A percentile compares a stretch with the other conserved stretches of the same genome.
Evolutionary conservation across 2,797 vertebrate genomes (phyloP).

Genomic region (Echeneis naucrates): DNA sequence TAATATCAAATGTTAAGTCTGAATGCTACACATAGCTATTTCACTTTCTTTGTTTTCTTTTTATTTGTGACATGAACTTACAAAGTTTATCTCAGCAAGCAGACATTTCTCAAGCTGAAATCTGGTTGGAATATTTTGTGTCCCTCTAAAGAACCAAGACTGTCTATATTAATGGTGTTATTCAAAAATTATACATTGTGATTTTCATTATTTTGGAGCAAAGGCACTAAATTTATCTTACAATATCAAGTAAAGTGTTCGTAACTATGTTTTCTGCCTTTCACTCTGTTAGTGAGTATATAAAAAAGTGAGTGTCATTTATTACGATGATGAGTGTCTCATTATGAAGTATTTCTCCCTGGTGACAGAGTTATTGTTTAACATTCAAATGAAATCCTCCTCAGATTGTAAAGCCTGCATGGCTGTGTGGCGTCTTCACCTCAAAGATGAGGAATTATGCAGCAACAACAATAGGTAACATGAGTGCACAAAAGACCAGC

Average conservation of each 20-base stretch:
- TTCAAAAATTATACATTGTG: background rate
- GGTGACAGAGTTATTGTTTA: constrained; percentile 1
- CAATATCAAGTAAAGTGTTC: background rate
- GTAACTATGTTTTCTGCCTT: background rate
- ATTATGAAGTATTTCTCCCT: background rate
- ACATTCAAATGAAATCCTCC: constrained; percentile 6
- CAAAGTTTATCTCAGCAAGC: background rate
- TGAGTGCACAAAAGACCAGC: background rate
- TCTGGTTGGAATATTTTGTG: background rate
- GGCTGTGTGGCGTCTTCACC: background rate
- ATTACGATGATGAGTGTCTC: constrained; percentile 7
- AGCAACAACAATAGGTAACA: background rate
- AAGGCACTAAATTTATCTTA: background rate
- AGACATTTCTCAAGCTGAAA: background rate
- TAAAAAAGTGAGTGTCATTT: constrained; percentile 11
- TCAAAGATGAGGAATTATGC: background rate
- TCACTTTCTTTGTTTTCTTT: background rate
- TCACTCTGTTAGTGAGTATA: background rate
- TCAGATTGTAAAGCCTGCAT: constrained; percentile 1
- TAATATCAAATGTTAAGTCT: background rate
- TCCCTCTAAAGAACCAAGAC: background rate
- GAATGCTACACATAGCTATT: background rate
- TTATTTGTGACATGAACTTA: too few relatives aligned
- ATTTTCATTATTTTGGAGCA: background rate
- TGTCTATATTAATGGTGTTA: background rate